These are phyloP conservation scores for Formica exsecta DNA, from an alignment of 1,140 invertebrate genomes.

Conservation along the genomic window DNA sequence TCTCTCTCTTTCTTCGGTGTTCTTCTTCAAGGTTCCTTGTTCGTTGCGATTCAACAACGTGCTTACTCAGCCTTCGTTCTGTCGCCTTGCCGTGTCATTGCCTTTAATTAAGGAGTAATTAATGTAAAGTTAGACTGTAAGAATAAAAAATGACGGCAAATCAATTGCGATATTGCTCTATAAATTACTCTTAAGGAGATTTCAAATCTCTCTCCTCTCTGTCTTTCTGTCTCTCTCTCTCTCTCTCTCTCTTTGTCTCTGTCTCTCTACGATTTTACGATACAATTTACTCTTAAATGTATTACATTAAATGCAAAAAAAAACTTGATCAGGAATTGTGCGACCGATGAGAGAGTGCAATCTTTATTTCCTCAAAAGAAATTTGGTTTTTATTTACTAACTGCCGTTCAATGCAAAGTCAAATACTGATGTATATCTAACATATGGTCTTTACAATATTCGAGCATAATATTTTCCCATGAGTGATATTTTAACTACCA, in stretches of 20 bases:
- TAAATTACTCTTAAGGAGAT: background rate
- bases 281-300: background rate
- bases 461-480: constrained; percentile 51
- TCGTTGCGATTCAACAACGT: constrained; percentile 37
- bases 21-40: constrained; percentile 57
- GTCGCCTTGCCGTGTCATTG: background rate
- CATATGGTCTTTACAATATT: constrained; percentile 39
- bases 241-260: too few species aligned
- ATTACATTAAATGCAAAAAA: background rate
- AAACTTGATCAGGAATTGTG: background rate
- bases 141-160: background rate
- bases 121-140: background rate
- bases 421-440: constrained; percentile 52
- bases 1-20: background rate
- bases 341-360: background rate
- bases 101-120: constrained; percentile 39
- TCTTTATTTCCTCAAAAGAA: background rate
- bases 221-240: background rate
- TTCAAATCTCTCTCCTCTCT: background rate
- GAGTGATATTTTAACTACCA: background rate
- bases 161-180: background rate
- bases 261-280: background rate
- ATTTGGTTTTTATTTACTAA: background rate
- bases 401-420: constrained; percentile 55
- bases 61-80: constrained; percentile 34